Conservation (phyloP, 2,888 invertebrate genomes). For the Xestoiulus laeticollis region DNA sequence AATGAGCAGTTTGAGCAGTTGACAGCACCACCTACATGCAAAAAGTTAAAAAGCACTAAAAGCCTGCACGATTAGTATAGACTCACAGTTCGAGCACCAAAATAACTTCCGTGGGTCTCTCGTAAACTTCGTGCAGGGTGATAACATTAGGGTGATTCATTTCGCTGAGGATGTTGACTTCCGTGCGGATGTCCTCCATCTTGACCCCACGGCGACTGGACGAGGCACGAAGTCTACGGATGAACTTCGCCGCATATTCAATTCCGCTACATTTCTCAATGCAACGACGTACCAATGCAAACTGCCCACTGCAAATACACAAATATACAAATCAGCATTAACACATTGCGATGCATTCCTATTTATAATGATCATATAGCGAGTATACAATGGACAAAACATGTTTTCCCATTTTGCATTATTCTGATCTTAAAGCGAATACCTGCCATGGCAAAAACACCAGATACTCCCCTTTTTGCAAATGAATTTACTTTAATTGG, state of each 20-base stretch:
- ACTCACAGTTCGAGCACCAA: conserved; percentile 71
- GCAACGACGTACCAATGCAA: conserved; percentile 72
- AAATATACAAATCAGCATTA: not conserved
- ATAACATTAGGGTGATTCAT: conserved; percentile 73
- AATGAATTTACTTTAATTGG: too few species aligned
- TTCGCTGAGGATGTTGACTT: conserved; percentile 69
- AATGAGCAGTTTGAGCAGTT: too few species aligned
- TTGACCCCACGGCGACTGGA: conserved; percentile 68
- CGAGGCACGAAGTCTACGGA: conserved; percentile 69
- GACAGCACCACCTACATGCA: conserved; percentile 31
- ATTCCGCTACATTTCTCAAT: conserved; percentile 67
- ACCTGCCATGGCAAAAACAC: too few species aligned
- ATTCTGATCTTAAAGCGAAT: too few species aligned
- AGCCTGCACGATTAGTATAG: not conserved
- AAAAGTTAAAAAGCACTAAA: conserved; percentile 46
- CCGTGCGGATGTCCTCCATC: conserved; percentile 71
- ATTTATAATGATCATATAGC: too few species aligned
- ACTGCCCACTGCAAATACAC: conserved; percentile 70
- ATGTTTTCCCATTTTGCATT: too few species aligned
- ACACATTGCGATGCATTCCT: not conserved
- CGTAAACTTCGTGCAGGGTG: conserved; percentile 72
- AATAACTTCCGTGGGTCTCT: conserved; percentile 70
- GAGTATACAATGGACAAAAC: too few species aligned
- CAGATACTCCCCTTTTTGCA: too few species aligned
- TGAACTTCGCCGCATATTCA: conserved; percentile 73